Percentiles rank a stretch among this genome's conserved stretches.
Evolutionary conservation across 1,140 invertebrate genomes (phyloP).

Genomic region (Brachionus manjavacas): DNA sequence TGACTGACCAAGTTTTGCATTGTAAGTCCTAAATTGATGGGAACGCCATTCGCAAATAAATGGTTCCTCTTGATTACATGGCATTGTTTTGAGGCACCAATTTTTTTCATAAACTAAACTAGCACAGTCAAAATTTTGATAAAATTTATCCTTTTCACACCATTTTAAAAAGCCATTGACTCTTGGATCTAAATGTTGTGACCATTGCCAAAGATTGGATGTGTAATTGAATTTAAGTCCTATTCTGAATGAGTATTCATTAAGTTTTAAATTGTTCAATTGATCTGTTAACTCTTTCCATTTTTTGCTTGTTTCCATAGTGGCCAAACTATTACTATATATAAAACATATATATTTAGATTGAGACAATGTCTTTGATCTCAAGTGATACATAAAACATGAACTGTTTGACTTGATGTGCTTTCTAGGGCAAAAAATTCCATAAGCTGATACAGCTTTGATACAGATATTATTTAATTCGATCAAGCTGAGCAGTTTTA

Average conservation of each 20-base stretch:
- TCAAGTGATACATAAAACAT: constrained; percentile 9
- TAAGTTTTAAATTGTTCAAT: neutral
- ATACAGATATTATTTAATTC: neutral
- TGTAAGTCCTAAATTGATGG: neutral
- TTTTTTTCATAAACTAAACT: neutral
- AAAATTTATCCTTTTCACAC: neutral
- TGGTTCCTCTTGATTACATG: neutral
- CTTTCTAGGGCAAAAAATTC: constrained; percentile 13
- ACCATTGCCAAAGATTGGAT: neutral
- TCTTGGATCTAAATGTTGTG: neutral
- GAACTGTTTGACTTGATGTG: neutral
- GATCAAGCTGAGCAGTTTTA: constrained; percentile 20
- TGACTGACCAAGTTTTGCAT: neutral
- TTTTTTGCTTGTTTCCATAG: neutral
- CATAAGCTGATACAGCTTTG: neutral
- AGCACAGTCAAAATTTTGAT: neutral
- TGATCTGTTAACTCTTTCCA: neutral
- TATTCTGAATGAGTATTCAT: neutral
- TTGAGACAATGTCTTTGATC: neutral
- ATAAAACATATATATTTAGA: neutral
- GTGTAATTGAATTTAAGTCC: neutral
- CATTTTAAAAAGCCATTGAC: neutral
- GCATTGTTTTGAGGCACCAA: neutral
- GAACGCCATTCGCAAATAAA: constrained; percentile 30
- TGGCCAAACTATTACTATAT: neutral